Percentiles rank a stretch among this genome's conserved stretches.
Evolutionary conservation across 2,888 invertebrate species (phyloP).

Genomic region (Idaea biselata): DNA sequence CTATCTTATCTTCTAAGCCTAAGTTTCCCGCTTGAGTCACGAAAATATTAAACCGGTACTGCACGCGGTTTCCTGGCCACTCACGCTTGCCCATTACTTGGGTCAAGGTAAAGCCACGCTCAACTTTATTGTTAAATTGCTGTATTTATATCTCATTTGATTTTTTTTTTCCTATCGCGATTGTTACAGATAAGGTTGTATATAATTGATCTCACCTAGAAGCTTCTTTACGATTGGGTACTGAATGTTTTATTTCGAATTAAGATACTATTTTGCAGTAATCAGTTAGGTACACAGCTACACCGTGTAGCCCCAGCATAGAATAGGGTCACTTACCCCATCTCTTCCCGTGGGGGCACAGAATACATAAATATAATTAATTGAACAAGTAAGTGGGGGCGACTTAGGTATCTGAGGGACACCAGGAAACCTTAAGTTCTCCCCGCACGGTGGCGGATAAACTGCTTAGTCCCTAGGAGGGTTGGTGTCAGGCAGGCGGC

Average conservation of each 20-base stretch:
- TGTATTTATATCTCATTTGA: conserved; percentile 38
- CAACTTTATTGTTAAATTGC: conserved; percentile 36
- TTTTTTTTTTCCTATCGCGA: conserved; percentile 27
- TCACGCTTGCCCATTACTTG: conserved; percentile 28
- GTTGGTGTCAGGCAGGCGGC: too few species aligned
- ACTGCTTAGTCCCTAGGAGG: too few species aligned
- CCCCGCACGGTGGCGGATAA: too few species aligned
- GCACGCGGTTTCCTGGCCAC: conserved; percentile 2
- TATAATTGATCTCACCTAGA: conserved; percentile 24
- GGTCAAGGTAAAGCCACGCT: conserved; percentile 38
- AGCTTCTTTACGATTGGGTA: conserved; percentile 6
- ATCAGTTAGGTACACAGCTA: neutral
- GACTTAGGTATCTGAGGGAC: too few species aligned
- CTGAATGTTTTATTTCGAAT: neutral
- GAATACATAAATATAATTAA: too few species aligned
- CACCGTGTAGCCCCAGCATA: too few species aligned
- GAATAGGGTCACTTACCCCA: too few species aligned
- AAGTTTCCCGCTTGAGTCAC: neutral
- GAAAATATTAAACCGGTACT: neutral
- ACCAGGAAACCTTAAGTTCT: too few species aligned
- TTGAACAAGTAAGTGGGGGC: too few species aligned
- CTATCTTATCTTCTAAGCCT: neutral
- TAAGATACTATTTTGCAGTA: neutral
- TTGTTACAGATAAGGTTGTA: conserved; percentile 24
- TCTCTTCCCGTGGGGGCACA: too few species aligned